Evolutionary conservation across 2,888 invertebrate genomes (phyloP).

Genomic region (Salticus scenicus): DNA sequence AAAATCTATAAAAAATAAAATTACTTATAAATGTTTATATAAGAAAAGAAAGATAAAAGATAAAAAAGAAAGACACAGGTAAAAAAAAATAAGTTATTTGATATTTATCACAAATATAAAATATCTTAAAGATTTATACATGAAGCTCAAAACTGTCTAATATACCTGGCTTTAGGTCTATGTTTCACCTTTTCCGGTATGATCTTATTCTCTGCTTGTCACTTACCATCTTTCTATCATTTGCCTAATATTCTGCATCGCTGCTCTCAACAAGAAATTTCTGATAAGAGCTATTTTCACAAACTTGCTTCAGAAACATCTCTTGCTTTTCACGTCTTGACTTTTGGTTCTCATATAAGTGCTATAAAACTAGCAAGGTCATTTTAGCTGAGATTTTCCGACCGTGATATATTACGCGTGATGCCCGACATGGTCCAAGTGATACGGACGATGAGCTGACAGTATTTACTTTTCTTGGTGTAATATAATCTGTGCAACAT

Average conservation of each 20-base stretch:
- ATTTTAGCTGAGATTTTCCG: neutral
- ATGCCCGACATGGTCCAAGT: neutral
- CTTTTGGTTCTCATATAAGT: neutral
- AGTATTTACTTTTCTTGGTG: too few relatives aligned
- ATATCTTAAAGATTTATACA: too few relatives aligned
- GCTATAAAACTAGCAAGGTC: slow-evolving; percentile 8
- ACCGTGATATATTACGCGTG: neutral
- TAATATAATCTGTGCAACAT: too few relatives aligned
- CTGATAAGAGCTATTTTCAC: neutral
- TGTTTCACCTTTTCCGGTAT: too few relatives aligned
- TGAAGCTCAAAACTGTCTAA: too few relatives aligned
- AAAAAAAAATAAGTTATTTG: too few relatives aligned
- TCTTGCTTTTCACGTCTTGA: neutral
- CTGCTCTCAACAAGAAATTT: neutral
- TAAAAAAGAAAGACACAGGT: too few relatives aligned
- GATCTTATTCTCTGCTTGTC: neutral
- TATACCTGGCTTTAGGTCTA: too few relatives aligned
- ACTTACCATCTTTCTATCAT: neutral
- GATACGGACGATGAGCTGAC: neutral
- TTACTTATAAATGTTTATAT: too few relatives aligned
- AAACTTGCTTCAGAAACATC: neutral
- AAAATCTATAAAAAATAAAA: too few relatives aligned
- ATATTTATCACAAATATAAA: too few relatives aligned
- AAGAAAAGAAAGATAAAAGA: too few relatives aligned
- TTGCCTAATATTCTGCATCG: neutral